Evolutionary conservation across 2,888 invertebrate species (phyloP).

Genomic region (Latrodectus hesperus): DNA sequence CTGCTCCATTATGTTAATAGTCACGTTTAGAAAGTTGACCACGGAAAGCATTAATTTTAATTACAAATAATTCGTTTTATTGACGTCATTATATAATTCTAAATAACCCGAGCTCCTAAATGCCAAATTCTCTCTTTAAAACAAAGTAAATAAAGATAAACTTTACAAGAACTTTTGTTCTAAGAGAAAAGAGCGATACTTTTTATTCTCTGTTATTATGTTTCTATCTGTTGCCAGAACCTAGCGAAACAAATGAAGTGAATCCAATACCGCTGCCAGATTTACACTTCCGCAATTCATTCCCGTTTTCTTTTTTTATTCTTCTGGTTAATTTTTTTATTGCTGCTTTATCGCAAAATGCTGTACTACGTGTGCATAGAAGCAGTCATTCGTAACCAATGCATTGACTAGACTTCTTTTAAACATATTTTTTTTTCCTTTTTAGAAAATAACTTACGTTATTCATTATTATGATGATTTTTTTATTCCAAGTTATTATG

Average conservation of each 20-base stretch:
- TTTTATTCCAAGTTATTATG: not conserved
- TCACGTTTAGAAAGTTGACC: too few species aligned
- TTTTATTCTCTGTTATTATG: not conserved
- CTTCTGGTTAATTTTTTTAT: constrained; percentile 10
- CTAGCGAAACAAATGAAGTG: constrained; percentile 61
- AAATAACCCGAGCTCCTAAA: too few species aligned
- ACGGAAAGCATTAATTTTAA: too few species aligned
- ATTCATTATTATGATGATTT: not conserved
- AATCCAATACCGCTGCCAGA: constrained; percentile 49
- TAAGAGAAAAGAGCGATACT: not conserved
- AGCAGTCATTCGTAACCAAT: constrained; percentile 34
- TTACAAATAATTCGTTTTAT: too few species aligned
- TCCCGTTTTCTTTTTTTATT: constrained; percentile 24
- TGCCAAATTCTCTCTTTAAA: too few species aligned
- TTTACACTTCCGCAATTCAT: constrained; percentile 64
- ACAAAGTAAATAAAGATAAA: too few species aligned
- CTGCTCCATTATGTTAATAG: too few species aligned
- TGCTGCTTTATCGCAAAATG: constrained; percentile 22
- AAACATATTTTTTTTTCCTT: not conserved
- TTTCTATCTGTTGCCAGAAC: constrained; percentile 40
- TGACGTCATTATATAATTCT: too few species aligned
- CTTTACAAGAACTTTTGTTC: constrained; percentile 4
- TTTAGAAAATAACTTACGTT: not conserved
- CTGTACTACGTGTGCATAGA: constrained; percentile 18
- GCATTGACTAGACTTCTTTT: constrained; percentile 7